Evolutionary conservation across 1,140 invertebrate genomes (phyloP), one percentile per base, ranked within the genome.

Genomic region (Pseudomyrmex gracilis): DNA sequence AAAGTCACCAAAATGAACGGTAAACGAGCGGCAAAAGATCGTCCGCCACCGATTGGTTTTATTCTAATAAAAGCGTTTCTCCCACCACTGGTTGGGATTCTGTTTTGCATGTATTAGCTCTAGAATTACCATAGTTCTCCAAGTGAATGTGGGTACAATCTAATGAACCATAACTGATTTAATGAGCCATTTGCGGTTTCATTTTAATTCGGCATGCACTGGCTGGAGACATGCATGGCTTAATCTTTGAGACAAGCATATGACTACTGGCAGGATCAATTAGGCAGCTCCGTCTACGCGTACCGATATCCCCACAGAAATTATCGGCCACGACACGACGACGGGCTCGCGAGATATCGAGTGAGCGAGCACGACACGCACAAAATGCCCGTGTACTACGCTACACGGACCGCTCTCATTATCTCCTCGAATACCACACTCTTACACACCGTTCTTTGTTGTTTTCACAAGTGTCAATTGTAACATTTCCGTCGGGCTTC

Each of bases 101-200:
- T 34, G 45, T 47, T 47, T 47, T 47, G 45, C 45, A 47, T 47
- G 97, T 96, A 96, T 95, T 97, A 97, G 95, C 97, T 60, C 60
- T 60, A 73, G 55, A 66, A 45, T 53, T 47, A 60, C 45, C 53
- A 74, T 34, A 61, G 43, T 51, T 70, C 43, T 66, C 63, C 15
- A 66, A 66, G 24, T 66, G 45, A 43, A 43, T 43, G 34, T 66
- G 22, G 73, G 73, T 77, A 76, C 73, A 63, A 76, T 66, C 61
- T 77, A 83, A 80, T 66, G 53, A 80, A 80, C 51, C 76, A 80
- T 80, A 80, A 96, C 96, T 97, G 95, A 96, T 96, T 95, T 96
- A 97, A 96, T 97, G 96, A 97, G 96, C 96, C 96, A 96, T 97
- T 96, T 95, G 96, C 96, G 94, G 96, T 96, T 96, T 96, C 95